phyloP scores from a whole-genome alignment of 2,888 invertebrate species.

The Athripsodes cinereus region DNA sequence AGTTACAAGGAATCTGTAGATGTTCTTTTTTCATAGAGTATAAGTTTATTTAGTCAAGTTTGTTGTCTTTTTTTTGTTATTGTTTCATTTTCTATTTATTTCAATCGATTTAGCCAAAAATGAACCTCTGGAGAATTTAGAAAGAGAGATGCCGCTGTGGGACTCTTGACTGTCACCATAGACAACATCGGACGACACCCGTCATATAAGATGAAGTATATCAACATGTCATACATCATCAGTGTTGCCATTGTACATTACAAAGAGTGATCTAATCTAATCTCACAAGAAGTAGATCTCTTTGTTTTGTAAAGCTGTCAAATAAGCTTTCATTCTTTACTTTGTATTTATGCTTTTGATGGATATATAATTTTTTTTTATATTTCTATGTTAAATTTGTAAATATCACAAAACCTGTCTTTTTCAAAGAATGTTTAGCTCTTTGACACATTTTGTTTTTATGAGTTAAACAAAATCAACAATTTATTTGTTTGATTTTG shows the following conservation, averaged over 20 bases:
- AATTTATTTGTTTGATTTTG: neutral
- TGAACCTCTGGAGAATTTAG: conserved; percentile 50
- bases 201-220: conserved; percentile 8
- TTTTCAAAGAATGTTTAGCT: neutral
- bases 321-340: too few species aligned
- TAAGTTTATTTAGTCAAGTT: too few species aligned
- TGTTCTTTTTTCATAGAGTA: too few species aligned
- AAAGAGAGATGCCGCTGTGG: conserved; percentile 42
- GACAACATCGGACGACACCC: neutral
- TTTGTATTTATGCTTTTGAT: too few species aligned
- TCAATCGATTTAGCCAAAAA: conserved; percentile 40
- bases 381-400: too few species aligned
- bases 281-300: too few species aligned
- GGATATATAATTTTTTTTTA: too few species aligned
- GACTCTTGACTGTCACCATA: conserved; percentile 17
- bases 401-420: neutral
- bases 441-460: neutral
- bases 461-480: neutral
- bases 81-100: neutral
- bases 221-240: neutral
- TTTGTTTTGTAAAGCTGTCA: too few species aligned
- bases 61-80: neutral
- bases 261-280: too few species aligned
- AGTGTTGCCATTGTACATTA: neutral
- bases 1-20: too few species aligned